Conservation (phyloP, 2,888 invertebrate genomes). For the Gandaritis pyraliata region DNA sequence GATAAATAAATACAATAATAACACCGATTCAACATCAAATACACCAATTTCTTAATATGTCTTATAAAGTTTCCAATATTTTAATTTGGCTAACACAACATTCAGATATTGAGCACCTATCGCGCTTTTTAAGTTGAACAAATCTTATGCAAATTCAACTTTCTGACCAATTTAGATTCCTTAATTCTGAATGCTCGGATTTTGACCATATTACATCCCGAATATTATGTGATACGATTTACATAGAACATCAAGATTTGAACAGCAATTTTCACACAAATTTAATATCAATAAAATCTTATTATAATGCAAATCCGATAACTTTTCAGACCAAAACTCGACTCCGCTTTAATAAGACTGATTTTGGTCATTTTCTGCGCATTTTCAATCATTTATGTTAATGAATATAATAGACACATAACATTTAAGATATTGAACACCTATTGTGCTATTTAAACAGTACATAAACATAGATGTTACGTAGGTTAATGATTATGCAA, state of each 20-base stretch:
- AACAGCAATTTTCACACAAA: no score
- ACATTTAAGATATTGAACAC: slow-evolving; percentile 7
- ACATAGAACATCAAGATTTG: no score
- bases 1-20: neutral
- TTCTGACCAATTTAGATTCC: neutral
- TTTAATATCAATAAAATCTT: neutral
- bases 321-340: slow-evolving; percentile 1
- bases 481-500: neutral
- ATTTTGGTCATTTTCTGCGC: slow-evolving; percentile 3
- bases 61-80: neutral
- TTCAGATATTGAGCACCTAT: slow-evolving; percentile 13
- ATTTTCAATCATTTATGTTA: neutral
- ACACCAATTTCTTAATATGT: neutral
- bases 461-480: slow-evolving; percentile 9
- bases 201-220: no score
- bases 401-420: slow-evolving; percentile 13
- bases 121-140: slow-evolving; percentile 3
- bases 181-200: no score
- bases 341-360: neutral
- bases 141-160: neutral
- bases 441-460: slow-evolving; percentile 7
- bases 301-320: neutral
- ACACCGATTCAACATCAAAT: neutral
- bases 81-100: neutral
- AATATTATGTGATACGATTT: no score